Conservation (phyloP, 1,140 invertebrate species). For the Tribolium castaneum region DNA sequence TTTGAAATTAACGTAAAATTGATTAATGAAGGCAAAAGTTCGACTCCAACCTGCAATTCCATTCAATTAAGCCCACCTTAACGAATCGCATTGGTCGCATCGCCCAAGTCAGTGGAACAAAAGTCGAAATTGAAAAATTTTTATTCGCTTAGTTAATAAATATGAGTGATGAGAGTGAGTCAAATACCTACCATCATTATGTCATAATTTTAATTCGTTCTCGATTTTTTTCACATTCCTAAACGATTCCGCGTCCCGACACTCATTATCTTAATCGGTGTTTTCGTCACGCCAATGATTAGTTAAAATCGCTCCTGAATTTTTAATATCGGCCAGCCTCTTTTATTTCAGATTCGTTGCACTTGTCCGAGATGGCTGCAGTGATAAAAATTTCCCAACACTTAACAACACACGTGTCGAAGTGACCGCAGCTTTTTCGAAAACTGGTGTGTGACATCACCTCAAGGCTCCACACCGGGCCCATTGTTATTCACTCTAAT, state of each 20-base stretch:
- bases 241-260: background rate
- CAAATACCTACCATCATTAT: background rate
- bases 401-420: background rate
- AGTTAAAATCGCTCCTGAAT: conserved; percentile 32
- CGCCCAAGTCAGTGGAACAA: background rate
- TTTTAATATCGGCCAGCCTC: conserved; percentile 20
- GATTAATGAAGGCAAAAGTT: conserved; percentile 5
- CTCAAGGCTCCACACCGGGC: background rate
- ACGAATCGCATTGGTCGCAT: conserved; percentile 24
- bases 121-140: conserved; percentile 24
- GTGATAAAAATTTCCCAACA: conserved; percentile 27
- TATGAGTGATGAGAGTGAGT: conserved; percentile 30
- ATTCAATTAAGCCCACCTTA: conserved; percentile 2
- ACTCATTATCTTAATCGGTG: conserved; percentile 32
- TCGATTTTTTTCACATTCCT: conserved; percentile 16
- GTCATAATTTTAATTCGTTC: conserved; percentile 31
- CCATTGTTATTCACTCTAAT: conserved; percentile 2
- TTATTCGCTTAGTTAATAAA: conserved; percentile 31
- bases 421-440: too few relatives aligned
- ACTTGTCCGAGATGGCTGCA: conserved; percentile 8
- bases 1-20: conserved; percentile 23
- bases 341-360: conserved; percentile 29
- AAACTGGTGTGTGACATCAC: background rate
- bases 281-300: conserved; percentile 29
- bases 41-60: conserved; percentile 22